Base-by-base conservation (phyloP, 2,797 vertebrate genomes). In the Pterois miles region DNA sequence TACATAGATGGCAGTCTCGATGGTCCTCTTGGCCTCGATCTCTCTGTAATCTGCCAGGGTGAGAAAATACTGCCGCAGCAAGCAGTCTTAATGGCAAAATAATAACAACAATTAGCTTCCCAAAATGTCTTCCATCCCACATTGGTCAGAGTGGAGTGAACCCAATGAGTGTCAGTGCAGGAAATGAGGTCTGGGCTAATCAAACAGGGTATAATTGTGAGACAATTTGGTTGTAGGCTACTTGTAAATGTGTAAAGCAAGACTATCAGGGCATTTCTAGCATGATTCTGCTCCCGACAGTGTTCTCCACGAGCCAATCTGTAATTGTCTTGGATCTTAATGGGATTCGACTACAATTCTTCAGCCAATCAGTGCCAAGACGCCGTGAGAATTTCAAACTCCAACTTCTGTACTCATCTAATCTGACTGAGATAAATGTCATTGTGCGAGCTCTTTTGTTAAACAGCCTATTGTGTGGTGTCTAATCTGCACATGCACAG, bases 271-370 rank as follows among this genome's bases (percentile, higher is more conserved):
- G 11, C 31, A 23, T 71, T 80, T 78, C 25, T 46, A 16, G 22
- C 34, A 12, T 2, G 7, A 58, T 75, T 75, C 31, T 46, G 50
- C 65, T 54, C 16, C 72, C 13, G 54, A 14, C 33, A 27, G 78
- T 87, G 58, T 83, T 67, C 68, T 83, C 38, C 33, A 57, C 5
- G 2, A 76, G 31, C 31, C 65, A 73, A 76, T 85, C 22, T 89
- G 67, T 86, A 86, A 83, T 82, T 83, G 68, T 80, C 63, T 77
- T 63, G 59, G 74, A 83, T 75, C 50, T 68, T 84, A 87, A 90
- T 82, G 59, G 71, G 76, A 90, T 85, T 71, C 3, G 12, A 84
- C 73, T 56, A 65, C 60, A 70, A n/a, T 74, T 80, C 59, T 73
- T 88, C 52, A 68, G 38, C 77, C 81, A 86, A 78, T 91, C 85